Evolutionary conservation across 2,113 vertebrate genomes (phyloP).

Genomic region (Passer montanus): DNA sequence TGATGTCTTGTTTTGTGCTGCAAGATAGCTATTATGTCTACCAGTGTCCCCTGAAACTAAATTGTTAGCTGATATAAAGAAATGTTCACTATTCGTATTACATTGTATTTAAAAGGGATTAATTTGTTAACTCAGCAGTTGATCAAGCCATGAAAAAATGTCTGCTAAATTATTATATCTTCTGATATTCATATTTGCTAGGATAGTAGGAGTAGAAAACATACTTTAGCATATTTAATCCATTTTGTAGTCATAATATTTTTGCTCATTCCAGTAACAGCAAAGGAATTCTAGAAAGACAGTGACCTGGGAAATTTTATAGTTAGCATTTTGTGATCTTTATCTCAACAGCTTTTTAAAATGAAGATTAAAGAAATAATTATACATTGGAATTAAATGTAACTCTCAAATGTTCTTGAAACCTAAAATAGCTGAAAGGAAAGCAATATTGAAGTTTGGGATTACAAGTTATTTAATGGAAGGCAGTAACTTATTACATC

Average conservation of each 20-base stretch:
- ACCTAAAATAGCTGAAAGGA: constrained; percentile 29
- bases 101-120: not conserved
- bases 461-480: constrained; percentile 36
- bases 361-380: constrained; percentile 38
- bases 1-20: not conserved
- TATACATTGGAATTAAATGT: constrained; percentile 21
- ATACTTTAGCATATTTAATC: not conserved
- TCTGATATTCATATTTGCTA: not conserved
- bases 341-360: constrained; percentile 13
- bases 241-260: not conserved
- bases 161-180: not conserved
- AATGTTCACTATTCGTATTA: not conserved
- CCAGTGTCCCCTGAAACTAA: not conserved
- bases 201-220: not conserved
- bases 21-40: not conserved
- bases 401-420: constrained; percentile 38
- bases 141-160: not conserved
- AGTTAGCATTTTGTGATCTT: constrained; percentile 34
- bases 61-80: not conserved
- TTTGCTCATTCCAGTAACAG: not conserved
- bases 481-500: not conserved
- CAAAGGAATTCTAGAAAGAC: not conserved
- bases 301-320: constrained; percentile 19
- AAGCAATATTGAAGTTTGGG: not conserved
- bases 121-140: not conserved